These are phyloP conservation scores for Myotis myotis DNA, from an alignment of 2,797 vertebrate species.

Conservation along the genomic window DNA sequence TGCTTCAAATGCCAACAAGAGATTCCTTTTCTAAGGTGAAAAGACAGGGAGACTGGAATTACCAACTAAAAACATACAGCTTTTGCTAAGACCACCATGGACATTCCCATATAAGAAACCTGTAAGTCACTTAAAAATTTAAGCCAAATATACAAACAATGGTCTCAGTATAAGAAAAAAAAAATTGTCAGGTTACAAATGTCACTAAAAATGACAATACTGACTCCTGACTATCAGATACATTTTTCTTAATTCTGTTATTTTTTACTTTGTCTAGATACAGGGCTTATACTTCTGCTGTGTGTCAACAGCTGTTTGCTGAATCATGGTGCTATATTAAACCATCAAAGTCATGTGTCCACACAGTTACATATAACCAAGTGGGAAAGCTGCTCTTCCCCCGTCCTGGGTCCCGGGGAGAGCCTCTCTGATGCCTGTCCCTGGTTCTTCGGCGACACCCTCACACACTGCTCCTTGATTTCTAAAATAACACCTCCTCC, in stretches of 20 bases:
- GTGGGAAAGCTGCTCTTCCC: neutral
- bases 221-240: neutral
- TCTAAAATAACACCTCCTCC: neutral
- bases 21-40: constrained; percentile 89
- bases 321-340: neutral
- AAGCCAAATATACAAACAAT: neutral
- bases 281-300: neutral
- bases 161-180: neutral
- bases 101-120: neutral
- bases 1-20: constrained; percentile 96
- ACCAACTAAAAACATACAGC: constrained; percentile 4
- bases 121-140: neutral
- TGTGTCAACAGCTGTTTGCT: neutral
- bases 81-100: neutral
- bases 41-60: constrained; percentile 51
- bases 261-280: constrained; percentile 2
- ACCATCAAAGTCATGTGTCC: neutral
- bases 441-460: neutral
- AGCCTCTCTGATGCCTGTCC: neutral
- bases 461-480: neutral
- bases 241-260: neutral
- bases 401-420: neutral
- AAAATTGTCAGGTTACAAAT: neutral
- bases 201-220: neutral
- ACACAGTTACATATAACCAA: neutral